phyloP scores from a whole-genome alignment of 53 echinoderm and acorn worm species.

The Mesocentrotus franciscanus region DNA sequence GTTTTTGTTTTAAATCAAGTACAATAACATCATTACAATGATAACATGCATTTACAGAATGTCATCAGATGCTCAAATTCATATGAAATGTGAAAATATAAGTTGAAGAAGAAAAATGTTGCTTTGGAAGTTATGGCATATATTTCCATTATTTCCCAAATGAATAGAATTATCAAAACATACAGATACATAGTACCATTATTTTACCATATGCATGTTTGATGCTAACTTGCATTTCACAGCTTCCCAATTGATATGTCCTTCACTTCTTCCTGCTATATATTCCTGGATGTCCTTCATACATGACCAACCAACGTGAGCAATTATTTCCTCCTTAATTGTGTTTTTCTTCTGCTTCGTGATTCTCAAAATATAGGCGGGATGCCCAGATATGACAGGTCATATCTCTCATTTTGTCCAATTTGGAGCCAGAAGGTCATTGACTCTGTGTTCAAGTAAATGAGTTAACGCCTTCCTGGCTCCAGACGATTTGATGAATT shows the following conservation, averaged over 20 bases:
- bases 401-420: not conserved
- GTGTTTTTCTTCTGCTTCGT: constrained; percentile 33
- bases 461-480: too few relatives aligned
- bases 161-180: not conserved
- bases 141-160: not conserved
- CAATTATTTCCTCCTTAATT: constrained; percentile 32
- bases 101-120: not conserved
- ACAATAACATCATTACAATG: too few relatives aligned
- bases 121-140: not conserved
- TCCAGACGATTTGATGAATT: not conserved
- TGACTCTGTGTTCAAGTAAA: too few relatives aligned
- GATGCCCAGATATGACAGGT: not conserved
- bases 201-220: not conserved
- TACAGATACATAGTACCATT: not conserved
- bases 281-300: not conserved
- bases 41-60: not conserved
- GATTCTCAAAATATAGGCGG: not conserved
- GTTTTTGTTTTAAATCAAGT: too few relatives aligned
- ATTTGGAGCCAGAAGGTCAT: too few relatives aligned
- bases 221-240: not conserved
- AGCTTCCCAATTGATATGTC: not conserved
- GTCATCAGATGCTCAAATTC: not conserved
- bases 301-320: not conserved
- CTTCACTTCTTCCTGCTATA: not conserved
- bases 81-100: not conserved